phyloP scores from a whole-genome alignment of 2,888 invertebrate species.

The Caenorhabditis parvicauda region DNA sequence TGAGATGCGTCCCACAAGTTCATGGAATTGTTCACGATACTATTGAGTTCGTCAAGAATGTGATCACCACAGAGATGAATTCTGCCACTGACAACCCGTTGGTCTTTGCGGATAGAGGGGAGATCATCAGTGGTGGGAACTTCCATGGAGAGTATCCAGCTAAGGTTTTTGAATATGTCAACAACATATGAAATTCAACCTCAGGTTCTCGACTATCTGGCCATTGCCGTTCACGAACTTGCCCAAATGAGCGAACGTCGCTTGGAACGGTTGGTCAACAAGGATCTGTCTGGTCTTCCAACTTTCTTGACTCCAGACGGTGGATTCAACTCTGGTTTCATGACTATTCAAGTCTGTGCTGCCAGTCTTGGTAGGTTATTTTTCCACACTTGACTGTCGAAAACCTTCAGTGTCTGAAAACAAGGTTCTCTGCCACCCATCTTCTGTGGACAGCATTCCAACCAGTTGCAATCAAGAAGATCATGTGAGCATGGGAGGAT shows the following conservation, averaged over 20 bases:
- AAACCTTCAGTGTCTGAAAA: conserved; percentile 70
- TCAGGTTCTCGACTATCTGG: conserved; percentile 71
- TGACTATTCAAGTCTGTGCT: conserved; percentile 73
- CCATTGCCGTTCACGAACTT: conserved; percentile 72
- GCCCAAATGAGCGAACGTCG: conserved; percentile 73
- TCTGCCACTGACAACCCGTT: conserved; percentile 74
- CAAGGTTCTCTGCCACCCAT: conserved; percentile 73
- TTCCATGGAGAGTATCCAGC: conserved; percentile 75
- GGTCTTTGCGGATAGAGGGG: conserved; percentile 69
- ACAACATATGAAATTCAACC: conserved; percentile 12
- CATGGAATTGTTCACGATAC: conserved; percentile 73
- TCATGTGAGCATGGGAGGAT: conserved; percentile 75
- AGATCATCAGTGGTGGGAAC: conserved; percentile 73
- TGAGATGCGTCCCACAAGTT: conserved; percentile 71
- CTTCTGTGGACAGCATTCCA: conserved; percentile 72
- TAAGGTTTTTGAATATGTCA: conserved; percentile 64
- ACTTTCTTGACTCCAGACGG: conserved; percentile 72
- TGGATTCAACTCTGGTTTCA: conserved; percentile 74
- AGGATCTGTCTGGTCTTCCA: conserved; percentile 71
- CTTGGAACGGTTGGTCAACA: conserved; percentile 72
- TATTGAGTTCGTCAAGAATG: conserved; percentile 70
- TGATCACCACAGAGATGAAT: conserved; percentile 72
- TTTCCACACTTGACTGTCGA: neutral
- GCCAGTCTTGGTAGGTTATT: conserved; percentile 69
- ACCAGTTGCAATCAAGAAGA: conserved; percentile 74